Evolutionary conservation across 2,888 invertebrate genomes (phyloP).

Genomic region (Saturnia japonica): DNA sequence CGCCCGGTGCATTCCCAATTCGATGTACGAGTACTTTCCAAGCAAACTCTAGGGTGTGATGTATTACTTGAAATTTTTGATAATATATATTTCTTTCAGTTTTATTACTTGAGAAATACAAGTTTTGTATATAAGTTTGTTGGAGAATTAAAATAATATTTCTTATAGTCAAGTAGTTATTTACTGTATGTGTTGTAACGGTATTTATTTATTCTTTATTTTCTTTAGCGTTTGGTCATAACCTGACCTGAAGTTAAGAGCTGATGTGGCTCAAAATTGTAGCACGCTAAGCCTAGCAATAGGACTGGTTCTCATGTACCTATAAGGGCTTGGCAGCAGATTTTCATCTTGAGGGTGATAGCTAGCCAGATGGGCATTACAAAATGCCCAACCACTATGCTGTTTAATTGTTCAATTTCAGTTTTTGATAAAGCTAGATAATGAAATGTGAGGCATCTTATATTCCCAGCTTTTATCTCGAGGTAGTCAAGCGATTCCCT

Average conservation of each 20-base stretch:
- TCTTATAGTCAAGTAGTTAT: background rate
- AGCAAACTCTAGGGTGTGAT: conserved; percentile 33
- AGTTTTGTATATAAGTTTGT: background rate
- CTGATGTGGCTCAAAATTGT: too few species aligned
- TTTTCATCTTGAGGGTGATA: too few species aligned
- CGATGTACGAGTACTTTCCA: conserved; percentile 37
- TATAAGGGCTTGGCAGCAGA: too few species aligned
- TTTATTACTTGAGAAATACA: conserved; percentile 2
- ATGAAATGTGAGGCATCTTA: conserved; percentile 29
- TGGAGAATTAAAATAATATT: background rate
- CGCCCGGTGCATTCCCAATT: conserved; percentile 50
- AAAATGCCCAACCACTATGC: too few species aligned
- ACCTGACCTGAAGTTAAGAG: too few species aligned
- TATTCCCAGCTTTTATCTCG: conserved; percentile 9
- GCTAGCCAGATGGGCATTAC: too few species aligned
- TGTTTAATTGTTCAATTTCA: too few species aligned
- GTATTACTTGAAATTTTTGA: conserved; percentile 23
- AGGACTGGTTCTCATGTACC: too few species aligned
- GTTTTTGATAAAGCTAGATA: background rate
- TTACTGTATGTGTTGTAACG: background rate
- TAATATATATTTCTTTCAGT: conserved; percentile 2
- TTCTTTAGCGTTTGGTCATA: background rate
- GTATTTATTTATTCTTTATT: background rate
- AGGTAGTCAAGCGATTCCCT: conserved; percentile 35
- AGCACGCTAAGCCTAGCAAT: too few species aligned